Evolutionary conservation across 2,113 vertebrate species (phyloP).

Genomic region (Zapus hudsonius): DNA sequence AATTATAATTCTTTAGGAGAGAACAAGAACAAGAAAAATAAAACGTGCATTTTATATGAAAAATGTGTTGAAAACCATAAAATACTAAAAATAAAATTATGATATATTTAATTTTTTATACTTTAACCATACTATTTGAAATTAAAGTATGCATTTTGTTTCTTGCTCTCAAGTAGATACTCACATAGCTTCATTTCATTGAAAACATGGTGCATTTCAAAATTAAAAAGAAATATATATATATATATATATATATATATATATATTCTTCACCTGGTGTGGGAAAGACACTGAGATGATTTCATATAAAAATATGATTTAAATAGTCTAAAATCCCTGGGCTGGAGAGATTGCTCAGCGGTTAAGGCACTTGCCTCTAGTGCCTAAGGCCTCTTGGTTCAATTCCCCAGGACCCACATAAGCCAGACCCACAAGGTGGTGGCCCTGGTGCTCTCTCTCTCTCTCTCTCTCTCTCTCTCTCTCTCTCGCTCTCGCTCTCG

Average conservation of each 20-base stretch:
- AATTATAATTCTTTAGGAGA: slow-evolving; percentile 60
- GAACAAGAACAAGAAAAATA: slow-evolving; percentile 40
- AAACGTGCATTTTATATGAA: neutral
- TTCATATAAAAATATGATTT: neutral
- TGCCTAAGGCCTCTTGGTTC: too few relatives aligned
- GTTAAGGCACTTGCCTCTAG: too few relatives aligned
- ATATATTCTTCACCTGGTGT: neutral
- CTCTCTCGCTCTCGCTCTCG: too few relatives aligned
- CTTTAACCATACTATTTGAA: slow-evolving; percentile 41
- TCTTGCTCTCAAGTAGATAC: neutral
- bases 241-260: too few relatives aligned
- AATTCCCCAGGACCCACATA: too few relatives aligned
- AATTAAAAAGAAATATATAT: too few relatives aligned
- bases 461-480: too few relatives aligned
- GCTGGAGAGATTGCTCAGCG: too few relatives aligned
- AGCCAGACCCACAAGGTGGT: too few relatives aligned
- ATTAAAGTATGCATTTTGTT: neutral
- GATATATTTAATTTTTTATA: slow-evolving; percentile 15
- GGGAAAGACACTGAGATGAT: neutral
- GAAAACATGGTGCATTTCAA: neutral
- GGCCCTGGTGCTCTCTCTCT: too few relatives aligned
- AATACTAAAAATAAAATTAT: slow-evolving; percentile 34
- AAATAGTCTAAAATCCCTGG: neutral
- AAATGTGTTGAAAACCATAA: neutral
- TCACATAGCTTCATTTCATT: neutral